Evolutionary conservation across 2,113 vertebrate genomes (phyloP), one percentile per base, ranked within the genome.

Genomic region (Ancistrus triradiatus): DNA sequence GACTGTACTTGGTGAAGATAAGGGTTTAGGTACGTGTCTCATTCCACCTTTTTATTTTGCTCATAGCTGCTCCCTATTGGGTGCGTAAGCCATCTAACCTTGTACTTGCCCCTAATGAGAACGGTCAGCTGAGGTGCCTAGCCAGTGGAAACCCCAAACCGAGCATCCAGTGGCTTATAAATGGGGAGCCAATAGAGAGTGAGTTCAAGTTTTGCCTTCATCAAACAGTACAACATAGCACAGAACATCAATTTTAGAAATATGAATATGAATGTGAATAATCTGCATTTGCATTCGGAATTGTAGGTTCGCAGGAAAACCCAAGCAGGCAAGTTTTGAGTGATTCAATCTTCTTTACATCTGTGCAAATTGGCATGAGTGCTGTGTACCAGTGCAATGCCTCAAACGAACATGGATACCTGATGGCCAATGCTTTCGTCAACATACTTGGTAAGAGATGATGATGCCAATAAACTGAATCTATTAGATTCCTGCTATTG

Each of bases 321-420:
- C 89, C 82, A 0, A 93, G 89, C 79, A 87, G 90, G 0, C 80
- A 92, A 58, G 88, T 95, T 57, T 65, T 86, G 0, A 95, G 89
- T 0, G 95, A 98, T 78, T 94, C 94, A 33, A 88, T 99, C 56
- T 91, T 98, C 28, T 98, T 99, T 75, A 89, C 89, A 6, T 90
- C 91, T 0, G 95, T 93, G 15, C 92, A 95, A 83, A 93, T 94
- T 1, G 95, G 93, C 58, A 91, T 86, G 83, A 94, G 95, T 0
- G 92, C 90, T 0, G 95, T 99, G 18, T 98, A 97, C 77, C 96
- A 98, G 53, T 99, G 96, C 81, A 98, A 98, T 4, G 95, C 93
- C 0, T 98, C 96, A 70, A 99, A 98, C 0, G 88, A 94, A 69
- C 94, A 98, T 0, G 95, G 95, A 38, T 98, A 98, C 73, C 86